Evolutionary conservation across 1,140 invertebrate species (phyloP), one percentile per base, ranked within the genome.

Genomic region (Eubasilissa regina): DNA sequence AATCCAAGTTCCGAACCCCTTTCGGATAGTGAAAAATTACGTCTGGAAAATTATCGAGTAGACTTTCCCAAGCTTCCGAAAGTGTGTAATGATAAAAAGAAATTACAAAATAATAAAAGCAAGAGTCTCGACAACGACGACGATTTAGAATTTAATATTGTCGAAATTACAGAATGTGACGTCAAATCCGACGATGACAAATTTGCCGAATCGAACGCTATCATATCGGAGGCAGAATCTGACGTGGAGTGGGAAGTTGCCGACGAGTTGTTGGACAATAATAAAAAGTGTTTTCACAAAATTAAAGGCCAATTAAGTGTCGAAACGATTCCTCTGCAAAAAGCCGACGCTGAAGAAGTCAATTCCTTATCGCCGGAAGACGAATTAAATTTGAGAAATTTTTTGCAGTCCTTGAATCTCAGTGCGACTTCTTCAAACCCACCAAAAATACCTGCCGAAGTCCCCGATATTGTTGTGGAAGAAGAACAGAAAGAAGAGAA

Each of bases 341-440:
- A 25, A 43, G 74, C 64, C 21, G 25, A 64, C n/a, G 15, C 55
- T 8, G 70, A 75, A 51, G 48, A 62, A 15, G 35, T 48, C 6
- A 56, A 47, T 53, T 83, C 85, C 45, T 81, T 89, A 44, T 88
- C 86, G 35, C 84, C 86, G n/a, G 85, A 89, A 81, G 85, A 88
- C 84, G 89, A 89, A 84, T 81, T 77, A 60, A 87, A 86, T 58
- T 83, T 89, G 51, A 82, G 89, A 66, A 87, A 87, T 79, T 93
- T 93, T 84, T 89, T 93, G 51, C 87, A 92, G 81, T 90, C 88
- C 3, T 85, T 93, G 68, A 90, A 92, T 83, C 85, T 93, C 72
- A 84, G 85, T 60, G 86, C 86, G 13, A 84, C 84, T 82, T 43
- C 60, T 56, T 17, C 21, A 21, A 19, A 58, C 11, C 35, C 72